Conservation (phyloP, 2,113 vertebrate genomes). For the Cryptotis parvus region DNA sequence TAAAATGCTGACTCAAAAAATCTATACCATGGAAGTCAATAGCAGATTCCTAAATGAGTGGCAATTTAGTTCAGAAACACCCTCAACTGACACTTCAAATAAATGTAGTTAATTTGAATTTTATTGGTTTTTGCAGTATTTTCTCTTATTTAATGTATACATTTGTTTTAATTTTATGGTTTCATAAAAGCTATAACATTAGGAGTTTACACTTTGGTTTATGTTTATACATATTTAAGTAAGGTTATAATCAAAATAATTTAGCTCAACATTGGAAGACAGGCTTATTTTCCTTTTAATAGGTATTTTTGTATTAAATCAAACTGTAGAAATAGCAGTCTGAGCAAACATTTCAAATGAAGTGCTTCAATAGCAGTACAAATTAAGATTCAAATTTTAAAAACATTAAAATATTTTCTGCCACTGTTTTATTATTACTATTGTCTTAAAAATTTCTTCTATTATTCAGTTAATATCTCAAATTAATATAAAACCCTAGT, state of each 20-base stretch:
- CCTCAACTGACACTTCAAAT: slow-evolving; percentile 61
- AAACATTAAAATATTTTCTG: neutral
- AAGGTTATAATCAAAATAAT: slow-evolving; percentile 62
- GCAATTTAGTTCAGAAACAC: slow-evolving; percentile 51
- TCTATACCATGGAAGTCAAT: neutral
- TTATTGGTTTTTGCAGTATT: slow-evolving; percentile 54
- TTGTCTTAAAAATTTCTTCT: slow-evolving; percentile 8
- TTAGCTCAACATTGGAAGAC: slow-evolving; percentile 38
- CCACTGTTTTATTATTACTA: slow-evolving; percentile 9
- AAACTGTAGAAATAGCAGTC: neutral
- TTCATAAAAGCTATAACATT: slow-evolving; percentile 53
- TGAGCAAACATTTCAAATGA: slow-evolving; percentile 1
- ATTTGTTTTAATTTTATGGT: slow-evolving; percentile 67
- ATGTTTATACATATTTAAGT: slow-evolving; percentile 68
- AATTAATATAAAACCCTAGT: slow-evolving; percentile 50
- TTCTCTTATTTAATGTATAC: slow-evolving; percentile 60
- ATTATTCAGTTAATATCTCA: slow-evolving; percentile 29
- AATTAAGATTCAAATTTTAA: neutral
- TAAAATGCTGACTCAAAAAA: slow-evolving; percentile 46
- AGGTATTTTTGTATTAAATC: slow-evolving; percentile 8
- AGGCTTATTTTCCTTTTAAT: slow-evolving; percentile 12
- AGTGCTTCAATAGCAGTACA: neutral
- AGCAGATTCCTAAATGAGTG: neutral
- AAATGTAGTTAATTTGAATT: slow-evolving; percentile 68
- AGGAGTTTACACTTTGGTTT: slow-evolving; percentile 61